These are phyloP conservation scores for Eubasilissa regina DNA, from an alignment of 1,140 invertebrate species.

Conservation along the genomic window DNA sequence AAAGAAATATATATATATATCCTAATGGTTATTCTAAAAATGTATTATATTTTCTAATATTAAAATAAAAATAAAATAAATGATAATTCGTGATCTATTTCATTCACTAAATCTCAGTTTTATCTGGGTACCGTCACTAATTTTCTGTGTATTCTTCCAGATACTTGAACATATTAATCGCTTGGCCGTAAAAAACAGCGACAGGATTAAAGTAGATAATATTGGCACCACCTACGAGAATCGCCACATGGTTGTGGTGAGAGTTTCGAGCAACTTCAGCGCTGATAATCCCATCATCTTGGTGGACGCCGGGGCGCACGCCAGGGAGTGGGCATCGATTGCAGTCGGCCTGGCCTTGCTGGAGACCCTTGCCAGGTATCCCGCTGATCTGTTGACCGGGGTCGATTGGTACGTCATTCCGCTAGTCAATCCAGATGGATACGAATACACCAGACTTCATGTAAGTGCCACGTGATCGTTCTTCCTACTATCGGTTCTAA, in stretches of 20 bases:
- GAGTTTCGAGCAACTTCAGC: conserved; percentile 62
- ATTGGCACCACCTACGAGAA: conserved; percentile 66
- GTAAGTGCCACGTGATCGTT: conserved; percentile 22
- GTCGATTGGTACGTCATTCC: conserved; percentile 80
- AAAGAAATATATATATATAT: no score
- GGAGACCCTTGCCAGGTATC: conserved; percentile 71
- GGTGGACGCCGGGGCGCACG: conserved; percentile 74
- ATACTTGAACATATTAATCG: not conserved
- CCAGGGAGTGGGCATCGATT: conserved; percentile 81
- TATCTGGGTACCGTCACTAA: no score
- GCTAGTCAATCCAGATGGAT: conserved; percentile 77
- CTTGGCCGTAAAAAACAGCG: not conserved
- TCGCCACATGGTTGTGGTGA: conserved; percentile 65
- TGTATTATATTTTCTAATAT: no score
- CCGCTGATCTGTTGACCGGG: conserved; percentile 65
- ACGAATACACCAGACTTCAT: conserved; percentile 70
- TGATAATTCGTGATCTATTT: no score
- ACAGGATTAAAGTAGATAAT: conserved; percentile 61
- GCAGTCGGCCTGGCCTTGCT: conserved; percentile 78
- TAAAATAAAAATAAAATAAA: no score
- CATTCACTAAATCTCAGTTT: no score
- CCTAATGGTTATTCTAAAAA: no score
- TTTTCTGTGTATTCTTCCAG: not conserved
- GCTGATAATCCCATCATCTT: conserved; percentile 69
- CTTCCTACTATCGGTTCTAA: no score